phyloP scores from a whole-genome alignment of 2,797 vertebrate genomes.

The Chromobotia macracanthus region DNA sequence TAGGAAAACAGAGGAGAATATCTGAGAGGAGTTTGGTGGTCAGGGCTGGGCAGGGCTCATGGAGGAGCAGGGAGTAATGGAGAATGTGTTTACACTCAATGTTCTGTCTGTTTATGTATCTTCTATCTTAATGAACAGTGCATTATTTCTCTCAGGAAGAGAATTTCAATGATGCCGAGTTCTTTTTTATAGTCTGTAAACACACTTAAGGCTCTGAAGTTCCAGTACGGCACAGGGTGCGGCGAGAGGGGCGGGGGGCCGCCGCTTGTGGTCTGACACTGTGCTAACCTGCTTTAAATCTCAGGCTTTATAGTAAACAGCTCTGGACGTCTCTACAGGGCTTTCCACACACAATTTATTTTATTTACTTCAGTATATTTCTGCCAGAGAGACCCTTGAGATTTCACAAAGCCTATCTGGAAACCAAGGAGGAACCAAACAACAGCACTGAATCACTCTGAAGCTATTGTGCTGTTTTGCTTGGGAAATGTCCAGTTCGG shows the following conservation, averaged over 20 bases:
- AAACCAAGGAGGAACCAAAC: constrained; percentile 76
- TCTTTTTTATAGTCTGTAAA: constrained; percentile 66
- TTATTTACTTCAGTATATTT: constrained; percentile 75
- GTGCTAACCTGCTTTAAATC: constrained; percentile 78
- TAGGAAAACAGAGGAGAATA: constrained; percentile 24
- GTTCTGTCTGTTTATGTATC: constrained; percentile 66
- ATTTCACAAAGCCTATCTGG: constrained; percentile 67
- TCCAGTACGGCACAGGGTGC: constrained; percentile 30
- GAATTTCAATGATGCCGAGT: constrained; percentile 58
- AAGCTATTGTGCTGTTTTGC: constrained; percentile 79
- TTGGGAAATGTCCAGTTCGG: constrained; percentile 71
- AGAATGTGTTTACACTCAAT: constrained; percentile 60
- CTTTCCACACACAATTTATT: constrained; percentile 73
- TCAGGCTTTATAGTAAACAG: constrained; percentile 80
- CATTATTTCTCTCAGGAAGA: constrained; percentile 64
- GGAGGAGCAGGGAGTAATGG: constrained; percentile 39
- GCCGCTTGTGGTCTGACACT: constrained; percentile 66
- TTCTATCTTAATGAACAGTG: constrained; percentile 61
- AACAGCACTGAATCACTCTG: constrained; percentile 79
- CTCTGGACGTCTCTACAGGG: constrained; percentile 73
- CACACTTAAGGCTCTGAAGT: constrained; percentile 60
- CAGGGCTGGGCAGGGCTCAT: constrained; percentile 17
- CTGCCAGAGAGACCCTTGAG: constrained; percentile 68
- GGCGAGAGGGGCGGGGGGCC: constrained; percentile 42
- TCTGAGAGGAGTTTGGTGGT: constrained; percentile 30